phyloP scores from a whole-genome alignment of 2,797 vertebrate genomes.

The Orestias chungarensis region DNA sequence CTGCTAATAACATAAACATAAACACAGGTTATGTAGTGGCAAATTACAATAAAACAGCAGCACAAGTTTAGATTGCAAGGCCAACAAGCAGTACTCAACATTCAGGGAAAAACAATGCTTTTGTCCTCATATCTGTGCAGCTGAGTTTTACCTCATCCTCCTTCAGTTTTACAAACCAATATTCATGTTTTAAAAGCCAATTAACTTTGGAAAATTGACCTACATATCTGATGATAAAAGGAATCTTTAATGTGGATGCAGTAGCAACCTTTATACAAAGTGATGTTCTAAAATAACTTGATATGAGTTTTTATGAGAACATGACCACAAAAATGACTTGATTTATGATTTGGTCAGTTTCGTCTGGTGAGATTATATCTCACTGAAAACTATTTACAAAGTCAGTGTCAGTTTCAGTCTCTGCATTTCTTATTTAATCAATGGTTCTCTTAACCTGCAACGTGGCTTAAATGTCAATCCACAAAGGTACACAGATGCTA shows the following conservation, averaged over 20 bases:
- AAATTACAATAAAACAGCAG: too few relatives aligned
- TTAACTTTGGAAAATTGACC: not conserved
- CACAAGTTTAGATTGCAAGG: too few relatives aligned
- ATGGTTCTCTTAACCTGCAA: not conserved
- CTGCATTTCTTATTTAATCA: not conserved
- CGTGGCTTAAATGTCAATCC: constrained; percentile 1
- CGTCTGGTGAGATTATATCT: not conserved
- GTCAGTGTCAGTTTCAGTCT: not conserved
- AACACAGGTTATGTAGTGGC: too few relatives aligned
- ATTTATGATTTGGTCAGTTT: not conserved
- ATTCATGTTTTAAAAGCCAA: not conserved
- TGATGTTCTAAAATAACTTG: not conserved
- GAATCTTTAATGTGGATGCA: not conserved
- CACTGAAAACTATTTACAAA: not conserved
- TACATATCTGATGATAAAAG: not conserved
- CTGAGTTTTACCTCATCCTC: not conserved
- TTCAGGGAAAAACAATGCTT: too few relatives aligned
- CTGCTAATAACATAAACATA: too few relatives aligned
- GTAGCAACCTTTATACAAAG: not conserved
- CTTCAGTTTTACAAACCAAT: not conserved
- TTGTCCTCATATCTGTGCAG: not conserved
- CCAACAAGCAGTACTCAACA: too few relatives aligned
- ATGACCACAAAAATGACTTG: not conserved
- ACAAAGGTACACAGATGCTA: constrained; percentile 17
- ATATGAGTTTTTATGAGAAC: not conserved